phyloP scores from a whole-genome alignment of 2,113 vertebrate genomes.

The Sceloporus undulatus region DNA sequence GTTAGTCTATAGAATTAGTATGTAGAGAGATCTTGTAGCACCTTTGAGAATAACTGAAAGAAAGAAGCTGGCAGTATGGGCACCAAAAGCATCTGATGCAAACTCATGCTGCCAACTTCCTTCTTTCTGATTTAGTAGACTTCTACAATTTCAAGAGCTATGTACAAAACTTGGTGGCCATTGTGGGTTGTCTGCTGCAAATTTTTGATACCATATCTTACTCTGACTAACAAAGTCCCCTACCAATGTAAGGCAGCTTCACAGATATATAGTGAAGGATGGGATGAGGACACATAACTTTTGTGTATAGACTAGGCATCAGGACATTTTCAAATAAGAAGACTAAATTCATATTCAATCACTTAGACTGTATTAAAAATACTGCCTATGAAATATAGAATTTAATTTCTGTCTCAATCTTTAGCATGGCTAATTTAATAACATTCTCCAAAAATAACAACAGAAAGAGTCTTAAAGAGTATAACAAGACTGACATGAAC shows the following conservation, averaged over 20 bases:
- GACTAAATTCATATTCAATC: neutral
- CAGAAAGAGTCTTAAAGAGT: neutral
- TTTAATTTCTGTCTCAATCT: neutral
- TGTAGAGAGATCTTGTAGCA: no score
- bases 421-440: neutral
- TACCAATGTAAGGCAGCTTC: neutral
- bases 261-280: neutral
- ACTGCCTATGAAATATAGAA: neutral
- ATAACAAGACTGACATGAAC: constrained; percentile 18
- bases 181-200: neutral
- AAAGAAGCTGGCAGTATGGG: no score
- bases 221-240: neutral
- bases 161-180: neutral
- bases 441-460: neutral
- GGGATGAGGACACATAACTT: no score
- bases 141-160: neutral
- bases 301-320: neutral
- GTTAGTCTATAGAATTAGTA: no score
- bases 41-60: no score
- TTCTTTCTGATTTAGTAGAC: no score
- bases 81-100: no score
- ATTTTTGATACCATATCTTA: neutral
- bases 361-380: neutral
- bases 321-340: neutral
- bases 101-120: no score